Conservation (phyloP, 2,797 vertebrate genomes). For the Coregonus suidteri region DNA sequence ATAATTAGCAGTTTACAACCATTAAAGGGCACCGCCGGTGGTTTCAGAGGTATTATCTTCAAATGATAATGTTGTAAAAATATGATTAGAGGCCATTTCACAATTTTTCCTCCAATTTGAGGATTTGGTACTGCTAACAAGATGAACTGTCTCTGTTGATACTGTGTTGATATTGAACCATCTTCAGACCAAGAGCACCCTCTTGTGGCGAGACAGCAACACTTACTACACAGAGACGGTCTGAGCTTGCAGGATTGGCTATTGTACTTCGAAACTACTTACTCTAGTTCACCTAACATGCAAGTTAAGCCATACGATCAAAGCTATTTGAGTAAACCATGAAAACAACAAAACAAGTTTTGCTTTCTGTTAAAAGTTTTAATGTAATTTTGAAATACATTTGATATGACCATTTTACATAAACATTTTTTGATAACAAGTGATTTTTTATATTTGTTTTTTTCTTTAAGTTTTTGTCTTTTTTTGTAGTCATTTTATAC, state of each 20-base stretch:
- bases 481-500: constrained; percentile 49
- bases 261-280: no score
- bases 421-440: constrained; percentile 57
- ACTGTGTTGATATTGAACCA: no score
- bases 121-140: neutral
- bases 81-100: neutral
- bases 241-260: neutral
- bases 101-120: neutral
- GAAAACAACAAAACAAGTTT: constrained; percentile 11
- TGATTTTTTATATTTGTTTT: constrained; percentile 4
- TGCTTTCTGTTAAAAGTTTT: constrained; percentile 62
- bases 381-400: constrained; percentile 69
- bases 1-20: neutral
- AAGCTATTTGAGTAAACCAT: neutral
- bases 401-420: constrained; percentile 67
- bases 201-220: neutral
- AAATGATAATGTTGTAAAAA: neutral
- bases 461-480: constrained; percentile 32
- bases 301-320: neutral
- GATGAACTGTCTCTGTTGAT: no score
- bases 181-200: neutral
- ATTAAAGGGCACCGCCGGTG: neutral
- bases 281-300: no score
- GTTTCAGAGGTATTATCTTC: neutral
- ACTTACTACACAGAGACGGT: neutral